Percentiles rank a stretch among this genome's conserved stretches.
These are phyloP conservation scores for Tolypeutes matacus DNA, from an alignment of 2,797 vertebrate genomes.

Conservation along the genomic window DNA sequence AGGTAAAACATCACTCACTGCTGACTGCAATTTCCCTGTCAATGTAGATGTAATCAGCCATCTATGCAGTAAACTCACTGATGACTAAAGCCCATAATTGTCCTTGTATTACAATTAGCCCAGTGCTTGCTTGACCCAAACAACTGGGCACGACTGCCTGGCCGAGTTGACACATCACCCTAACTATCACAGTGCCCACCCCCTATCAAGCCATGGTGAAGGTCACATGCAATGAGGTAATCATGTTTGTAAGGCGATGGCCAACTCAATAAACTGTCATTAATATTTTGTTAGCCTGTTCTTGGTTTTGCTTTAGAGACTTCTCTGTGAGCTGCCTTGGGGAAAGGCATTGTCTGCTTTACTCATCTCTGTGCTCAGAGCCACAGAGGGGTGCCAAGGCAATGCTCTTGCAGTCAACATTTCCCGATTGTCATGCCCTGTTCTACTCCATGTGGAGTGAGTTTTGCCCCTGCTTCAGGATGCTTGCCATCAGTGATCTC, in stretches of 20 bases:
- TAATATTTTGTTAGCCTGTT: background rate
- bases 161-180: no score
- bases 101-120: no score
- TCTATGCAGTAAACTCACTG: no score
- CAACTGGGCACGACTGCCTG: no score
- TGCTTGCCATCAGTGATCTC: background rate
- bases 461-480: background rate
- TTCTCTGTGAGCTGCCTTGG: background rate
- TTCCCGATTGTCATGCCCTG: background rate
- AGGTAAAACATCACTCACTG: no score
- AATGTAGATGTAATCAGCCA: no score
- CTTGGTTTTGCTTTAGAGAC: background rate
- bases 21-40: no score
- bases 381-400: background rate
- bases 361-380: background rate
- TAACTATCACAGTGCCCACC: no score
- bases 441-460: background rate
- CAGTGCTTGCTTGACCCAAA: no score
- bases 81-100: no score
- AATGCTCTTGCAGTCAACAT: background rate
- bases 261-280: background rate
- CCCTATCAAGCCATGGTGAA: background rate
- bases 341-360: background rate
- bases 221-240: background rate
- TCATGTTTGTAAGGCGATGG: background rate